Percentiles rank a stretch among this genome's conserved stretches.
phyloP scores from a whole-genome alignment of 2,797 vertebrate species.

The Lateolabrax maculatus region DNA sequence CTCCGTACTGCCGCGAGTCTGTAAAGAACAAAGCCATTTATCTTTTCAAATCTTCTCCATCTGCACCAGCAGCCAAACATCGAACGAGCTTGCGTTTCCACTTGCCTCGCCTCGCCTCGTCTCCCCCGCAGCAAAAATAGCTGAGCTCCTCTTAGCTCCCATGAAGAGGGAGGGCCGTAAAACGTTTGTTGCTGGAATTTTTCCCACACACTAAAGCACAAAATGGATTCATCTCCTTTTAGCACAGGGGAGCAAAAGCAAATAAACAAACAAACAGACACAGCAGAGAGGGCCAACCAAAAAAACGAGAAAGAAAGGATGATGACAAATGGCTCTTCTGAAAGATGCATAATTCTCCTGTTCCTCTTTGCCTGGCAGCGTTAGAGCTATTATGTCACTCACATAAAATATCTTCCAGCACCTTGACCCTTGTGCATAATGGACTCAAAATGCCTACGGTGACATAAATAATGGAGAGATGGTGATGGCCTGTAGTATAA shows the following conservation, averaged over 20 bases:
- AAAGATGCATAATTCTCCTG: slow-evolving; percentile 66
- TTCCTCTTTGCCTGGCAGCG: slow-evolving; percentile 55
- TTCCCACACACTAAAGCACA: slow-evolving; percentile 67
- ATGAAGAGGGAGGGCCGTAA: slow-evolving; percentile 63
- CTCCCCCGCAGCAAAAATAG: slow-evolving; percentile 76
- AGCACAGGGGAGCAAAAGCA: slow-evolving; percentile 39
- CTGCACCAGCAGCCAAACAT: slow-evolving; percentile 66
- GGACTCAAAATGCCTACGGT: slow-evolving; percentile 51
- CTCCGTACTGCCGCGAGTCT: slow-evolving; percentile 51
- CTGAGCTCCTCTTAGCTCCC: slow-evolving; percentile 67
- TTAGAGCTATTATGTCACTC: slow-evolving; percentile 64
- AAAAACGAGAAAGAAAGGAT: slow-evolving; percentile 14
- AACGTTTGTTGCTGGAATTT: slow-evolving; percentile 72
- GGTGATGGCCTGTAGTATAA: not conserved
- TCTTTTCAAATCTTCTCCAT: slow-evolving; percentile 65
- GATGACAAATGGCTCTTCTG: slow-evolving; percentile 68
- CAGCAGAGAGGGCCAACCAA: slow-evolving; percentile 33
- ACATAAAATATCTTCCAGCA: slow-evolving; percentile 68
- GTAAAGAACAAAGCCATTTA: slow-evolving; percentile 74
- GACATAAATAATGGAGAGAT: slow-evolving; percentile 59
- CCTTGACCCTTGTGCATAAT: slow-evolving; percentile 64
- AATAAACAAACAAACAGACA: slow-evolving; percentile 55
- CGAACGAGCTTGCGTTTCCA: slow-evolving; percentile 48
- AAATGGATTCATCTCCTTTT: slow-evolving; percentile 74
- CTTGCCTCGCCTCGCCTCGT: slow-evolving; percentile 56